Conservation (phyloP, 2,888 invertebrate species). For the Macrosoma leucophasiata region DNA sequence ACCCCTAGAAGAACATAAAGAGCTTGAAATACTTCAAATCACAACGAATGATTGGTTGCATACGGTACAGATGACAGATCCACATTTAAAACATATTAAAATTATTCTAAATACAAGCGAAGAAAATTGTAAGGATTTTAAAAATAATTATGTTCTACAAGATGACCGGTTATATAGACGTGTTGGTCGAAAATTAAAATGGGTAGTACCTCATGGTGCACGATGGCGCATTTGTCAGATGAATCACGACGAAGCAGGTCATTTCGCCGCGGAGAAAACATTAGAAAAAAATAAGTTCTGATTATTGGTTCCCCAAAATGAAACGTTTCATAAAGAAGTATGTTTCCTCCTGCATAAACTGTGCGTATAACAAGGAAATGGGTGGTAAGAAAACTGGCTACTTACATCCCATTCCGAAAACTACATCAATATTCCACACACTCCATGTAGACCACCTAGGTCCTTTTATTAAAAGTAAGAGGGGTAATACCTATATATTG, state of each 20-base stretch:
- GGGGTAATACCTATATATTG: slow-evolving; percentile 19
- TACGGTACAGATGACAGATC: too few species aligned
- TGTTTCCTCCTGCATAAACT: slow-evolving; percentile 21
- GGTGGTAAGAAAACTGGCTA: slow-evolving; percentile 19
- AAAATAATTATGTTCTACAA: slow-evolving; percentile 25
- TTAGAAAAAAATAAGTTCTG: slow-evolving; percentile 14
- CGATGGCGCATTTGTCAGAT: slow-evolving; percentile 25
- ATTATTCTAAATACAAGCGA: too few species aligned
- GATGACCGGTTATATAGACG: slow-evolving; percentile 14
- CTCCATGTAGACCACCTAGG: slow-evolving; percentile 27
- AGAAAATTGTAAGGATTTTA: too few species aligned
- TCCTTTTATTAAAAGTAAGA: slow-evolving; percentile 21
- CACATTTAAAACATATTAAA: too few species aligned
- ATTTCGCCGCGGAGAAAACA: slow-evolving; percentile 23
- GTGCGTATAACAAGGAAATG: slow-evolving; percentile 20
- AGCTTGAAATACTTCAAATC: too few species aligned
- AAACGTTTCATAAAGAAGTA: slow-evolving; percentile 23
- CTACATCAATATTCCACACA: slow-evolving; percentile 32
- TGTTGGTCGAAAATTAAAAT: slow-evolving; percentile 12
- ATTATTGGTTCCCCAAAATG: slow-evolving; percentile 29
- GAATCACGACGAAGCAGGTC: slow-evolving; percentile 28
- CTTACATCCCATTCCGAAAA: slow-evolving; percentile 25
- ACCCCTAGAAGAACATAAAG: too few species aligned
- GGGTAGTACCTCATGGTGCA: slow-evolving; percentile 26
- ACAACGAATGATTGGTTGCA: too few species aligned